A percentile compares a stretch with the other conserved stretches of the same genome.
Evolutionary conservation across 1,140 invertebrate genomes (phyloP).

Genomic region (Drosophila bocqueti): DNA sequence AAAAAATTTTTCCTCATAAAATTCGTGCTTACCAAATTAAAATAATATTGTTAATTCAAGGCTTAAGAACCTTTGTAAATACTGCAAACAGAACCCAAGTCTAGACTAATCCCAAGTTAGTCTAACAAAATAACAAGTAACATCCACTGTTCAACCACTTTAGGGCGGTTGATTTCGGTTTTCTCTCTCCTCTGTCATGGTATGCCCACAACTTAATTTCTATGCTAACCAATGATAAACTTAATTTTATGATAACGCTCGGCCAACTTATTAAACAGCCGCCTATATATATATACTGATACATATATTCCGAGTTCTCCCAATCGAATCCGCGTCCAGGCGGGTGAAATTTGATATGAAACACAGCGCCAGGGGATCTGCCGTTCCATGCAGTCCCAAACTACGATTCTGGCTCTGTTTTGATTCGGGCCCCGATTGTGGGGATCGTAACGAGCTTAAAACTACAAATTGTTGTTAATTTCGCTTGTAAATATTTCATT

Average conservation of each 20-base stretch:
- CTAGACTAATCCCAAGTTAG: neutral
- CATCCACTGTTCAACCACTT: slow-evolving; percentile 24
- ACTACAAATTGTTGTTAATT: slow-evolving; percentile 81
- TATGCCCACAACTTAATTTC: slow-evolving; percentile 61
- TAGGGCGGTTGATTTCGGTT: slow-evolving; percentile 10
- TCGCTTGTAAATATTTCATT: slow-evolving; percentile 79
- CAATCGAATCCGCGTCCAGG: slow-evolving; percentile 12
- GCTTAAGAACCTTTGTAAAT: neutral
- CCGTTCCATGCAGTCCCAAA: slow-evolving; percentile 10
- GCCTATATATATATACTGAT: slow-evolving; percentile 18
- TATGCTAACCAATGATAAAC: slow-evolving; percentile 80
- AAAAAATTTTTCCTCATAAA: neutral
- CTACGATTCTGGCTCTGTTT: slow-evolving; percentile 23
- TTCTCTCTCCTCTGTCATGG: slow-evolving; percentile 4
- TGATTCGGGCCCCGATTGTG: slow-evolving; percentile 35
- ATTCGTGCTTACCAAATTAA: neutral
- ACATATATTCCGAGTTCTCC: slow-evolving; percentile 15
- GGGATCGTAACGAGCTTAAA: slow-evolving; percentile 64
- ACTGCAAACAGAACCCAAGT: neutral
- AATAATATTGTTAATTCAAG: neutral
- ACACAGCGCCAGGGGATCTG: slow-evolving; percentile 40
- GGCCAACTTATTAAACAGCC: slow-evolving; percentile 42
- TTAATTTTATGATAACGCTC: slow-evolving; percentile 76
- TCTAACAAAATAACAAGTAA: neutral
- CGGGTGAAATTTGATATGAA: slow-evolving; percentile 58